phyloP scores from a whole-genome alignment of 1,140 invertebrate genomes.

The Nylanderia fulva region DNA sequence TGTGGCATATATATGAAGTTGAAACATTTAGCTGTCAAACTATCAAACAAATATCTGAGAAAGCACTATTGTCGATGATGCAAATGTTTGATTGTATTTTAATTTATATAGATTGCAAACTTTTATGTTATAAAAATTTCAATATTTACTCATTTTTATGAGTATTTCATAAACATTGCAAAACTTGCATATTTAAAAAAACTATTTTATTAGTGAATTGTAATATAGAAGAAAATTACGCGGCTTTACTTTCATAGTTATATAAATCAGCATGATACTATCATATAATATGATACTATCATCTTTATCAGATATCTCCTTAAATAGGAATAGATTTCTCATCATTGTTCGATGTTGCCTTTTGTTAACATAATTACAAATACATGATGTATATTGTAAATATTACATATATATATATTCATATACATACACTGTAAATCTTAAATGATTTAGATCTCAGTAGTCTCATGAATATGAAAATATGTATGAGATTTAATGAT shows the following conservation, averaged over 20 bases:
- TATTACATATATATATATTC: constrained; percentile 20
- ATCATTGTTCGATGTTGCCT: constrained; percentile 50
- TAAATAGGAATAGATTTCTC: constrained; percentile 46
- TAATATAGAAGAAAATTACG: constrained; percentile 59
- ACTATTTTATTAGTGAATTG: constrained; percentile 65
- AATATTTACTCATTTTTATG: constrained; percentile 2
- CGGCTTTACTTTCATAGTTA: constrained; percentile 50
- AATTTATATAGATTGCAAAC: constrained; percentile 33
- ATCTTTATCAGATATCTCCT: constrained; percentile 39
- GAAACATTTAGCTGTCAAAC: constrained; percentile 40
- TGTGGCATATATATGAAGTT: constrained; percentile 55
- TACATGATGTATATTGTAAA: constrained; percentile 48
- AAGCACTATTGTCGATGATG: background rate
- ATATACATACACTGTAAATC: constrained; percentile 45
- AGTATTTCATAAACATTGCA: constrained; percentile 26
- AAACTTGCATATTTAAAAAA: constrained; percentile 54
- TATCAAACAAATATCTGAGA: constrained; percentile 67
- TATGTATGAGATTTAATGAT: constrained; percentile 39
- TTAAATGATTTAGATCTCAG: constrained; percentile 45
- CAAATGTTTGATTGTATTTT: constrained; percentile 20
- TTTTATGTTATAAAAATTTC: constrained; percentile 18
- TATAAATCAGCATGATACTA: constrained; percentile 20
- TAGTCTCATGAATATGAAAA: constrained; percentile 37
- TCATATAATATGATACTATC: too few species aligned
- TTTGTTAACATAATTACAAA: constrained; percentile 54